Evolutionary conservation across 2,113 vertebrate genomes (phyloP), one percentile per base, ranked within the genome.

Genomic region (Mesoclemmys tuberculata): DNA sequence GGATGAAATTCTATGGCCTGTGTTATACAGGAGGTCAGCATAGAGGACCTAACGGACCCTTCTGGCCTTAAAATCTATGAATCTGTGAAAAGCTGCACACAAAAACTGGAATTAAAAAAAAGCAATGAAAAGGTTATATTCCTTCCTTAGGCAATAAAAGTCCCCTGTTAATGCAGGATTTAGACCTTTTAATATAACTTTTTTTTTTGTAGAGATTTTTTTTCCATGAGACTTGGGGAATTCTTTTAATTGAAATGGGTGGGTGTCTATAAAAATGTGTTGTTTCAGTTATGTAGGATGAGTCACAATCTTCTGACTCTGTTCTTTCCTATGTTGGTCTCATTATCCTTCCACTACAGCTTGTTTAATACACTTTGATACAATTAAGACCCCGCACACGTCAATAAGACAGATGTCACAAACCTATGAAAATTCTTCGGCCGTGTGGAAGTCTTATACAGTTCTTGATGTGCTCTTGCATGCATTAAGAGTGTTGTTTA

Each of bases 231-330:
- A 92, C 21, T 80, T 88, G 92, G 82, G 86, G 80, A 96, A 55
- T 84, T 86, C 68, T 94, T 97, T 95, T 97, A 92, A 96, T 91
- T 94, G 86, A 96, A 97, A 93, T 89, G 88, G 75, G 92, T 94
- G 89, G 49, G 81, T 94, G 85, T 94, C 93, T 96, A 82, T 95
- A 89, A 90, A 92, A 71, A 96, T 46, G 82, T 93, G 90, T 87
- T 78, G 89, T 93, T 95, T 95, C 84, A 18, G 51, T 92, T 93
- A 3, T 38, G 80, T 68, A 91, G 10, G 87, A 7, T 94, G 95
- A 97, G 95, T 96, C 97, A 97, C 27, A 75, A 22, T 71, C 44
- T 97, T 79, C 86, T 92, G 90, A 90, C 51, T 95, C 85, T 84
- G 49, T 87, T 96, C 54, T 92, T 86, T 84, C 87, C 68, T 94